These are phyloP conservation scores for Tapirus indicus DNA, from an alignment of 2,797 vertebrate genomes.

Conservation along the genomic window DNA sequence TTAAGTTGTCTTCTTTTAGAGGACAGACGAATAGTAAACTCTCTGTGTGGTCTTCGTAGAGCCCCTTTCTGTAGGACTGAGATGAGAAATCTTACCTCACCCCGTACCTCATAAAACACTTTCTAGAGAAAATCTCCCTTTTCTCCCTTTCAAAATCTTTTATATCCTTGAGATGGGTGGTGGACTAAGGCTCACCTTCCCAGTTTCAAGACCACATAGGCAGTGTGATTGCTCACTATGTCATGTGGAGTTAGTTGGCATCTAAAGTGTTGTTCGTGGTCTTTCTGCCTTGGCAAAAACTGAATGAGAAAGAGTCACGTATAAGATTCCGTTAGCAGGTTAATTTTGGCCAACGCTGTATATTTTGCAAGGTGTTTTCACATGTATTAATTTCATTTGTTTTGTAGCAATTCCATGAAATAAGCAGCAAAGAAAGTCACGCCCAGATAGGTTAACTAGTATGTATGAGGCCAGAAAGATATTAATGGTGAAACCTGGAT, in stretches of 20 bases:
- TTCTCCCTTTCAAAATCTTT: not conserved
- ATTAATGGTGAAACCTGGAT: not conserved
- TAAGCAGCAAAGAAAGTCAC: not conserved
- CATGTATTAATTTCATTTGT: constrained; percentile 34
- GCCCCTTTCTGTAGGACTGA: not conserved
- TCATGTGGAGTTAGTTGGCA: not conserved
- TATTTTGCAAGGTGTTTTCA: not conserved
- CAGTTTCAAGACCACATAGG: not conserved
- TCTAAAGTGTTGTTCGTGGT: not conserved
- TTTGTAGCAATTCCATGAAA: constrained; percentile 9
- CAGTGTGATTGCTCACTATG: no score
- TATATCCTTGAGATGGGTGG: not conserved
- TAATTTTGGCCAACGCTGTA: not conserved
- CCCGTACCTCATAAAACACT: not conserved
- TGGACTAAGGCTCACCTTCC: not conserved
- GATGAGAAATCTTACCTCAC: not conserved
- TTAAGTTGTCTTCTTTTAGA: not conserved
- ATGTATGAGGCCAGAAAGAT: not conserved
- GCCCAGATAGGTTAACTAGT: not conserved
- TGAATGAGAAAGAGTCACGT: not conserved
- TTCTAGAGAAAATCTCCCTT: not conserved
- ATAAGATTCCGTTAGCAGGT: not conserved
- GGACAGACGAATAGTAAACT: not conserved
- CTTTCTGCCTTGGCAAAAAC: constrained; percentile 16
- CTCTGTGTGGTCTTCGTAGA: not conserved